Conservation (phyloP, 1,140 invertebrate species). For the Druon quercuslanigerum region DNA sequence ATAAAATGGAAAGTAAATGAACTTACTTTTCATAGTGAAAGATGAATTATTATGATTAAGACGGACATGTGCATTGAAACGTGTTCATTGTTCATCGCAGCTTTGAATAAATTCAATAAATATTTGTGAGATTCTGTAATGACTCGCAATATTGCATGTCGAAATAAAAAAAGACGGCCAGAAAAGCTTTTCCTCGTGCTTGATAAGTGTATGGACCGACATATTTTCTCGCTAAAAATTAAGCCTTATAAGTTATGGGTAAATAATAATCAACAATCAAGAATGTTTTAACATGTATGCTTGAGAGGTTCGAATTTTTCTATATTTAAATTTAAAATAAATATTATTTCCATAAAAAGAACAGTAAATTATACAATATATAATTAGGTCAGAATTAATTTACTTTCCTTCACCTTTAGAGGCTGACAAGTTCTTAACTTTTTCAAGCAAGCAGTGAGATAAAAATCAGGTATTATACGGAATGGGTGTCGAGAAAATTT, state of each 20-base stretch:
- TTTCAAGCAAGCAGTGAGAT: background rate
- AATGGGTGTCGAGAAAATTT: background rate
- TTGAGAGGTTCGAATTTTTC: too few relatives aligned
- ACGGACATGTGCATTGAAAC: background rate
- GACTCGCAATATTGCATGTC: slow-evolving; percentile 1
- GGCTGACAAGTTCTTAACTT: too few relatives aligned
- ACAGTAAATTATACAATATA: too few relatives aligned
- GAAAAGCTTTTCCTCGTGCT: background rate
- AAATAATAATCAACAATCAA: too few relatives aligned
- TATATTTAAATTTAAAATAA: too few relatives aligned
- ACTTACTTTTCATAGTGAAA: background rate
- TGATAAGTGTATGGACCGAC: background rate
- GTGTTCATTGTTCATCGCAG: background rate
- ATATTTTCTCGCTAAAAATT: background rate
- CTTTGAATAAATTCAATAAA: slow-evolving; percentile 22
- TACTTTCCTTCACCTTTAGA: too few relatives aligned
- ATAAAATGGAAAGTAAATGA: background rate
- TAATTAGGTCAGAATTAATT: too few relatives aligned
- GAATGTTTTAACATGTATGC: too few relatives aligned
- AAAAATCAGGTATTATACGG: background rate
- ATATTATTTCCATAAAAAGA: too few relatives aligned
- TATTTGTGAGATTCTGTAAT: slow-evolving; percentile 9
- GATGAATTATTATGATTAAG: background rate
- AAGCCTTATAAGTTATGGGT: too few relatives aligned
- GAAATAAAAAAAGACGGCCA: slow-evolving; percentile 6